Evolutionary conservation across 2,113 vertebrate species (phyloP).

Genomic region (Hippolais icterina): DNA sequence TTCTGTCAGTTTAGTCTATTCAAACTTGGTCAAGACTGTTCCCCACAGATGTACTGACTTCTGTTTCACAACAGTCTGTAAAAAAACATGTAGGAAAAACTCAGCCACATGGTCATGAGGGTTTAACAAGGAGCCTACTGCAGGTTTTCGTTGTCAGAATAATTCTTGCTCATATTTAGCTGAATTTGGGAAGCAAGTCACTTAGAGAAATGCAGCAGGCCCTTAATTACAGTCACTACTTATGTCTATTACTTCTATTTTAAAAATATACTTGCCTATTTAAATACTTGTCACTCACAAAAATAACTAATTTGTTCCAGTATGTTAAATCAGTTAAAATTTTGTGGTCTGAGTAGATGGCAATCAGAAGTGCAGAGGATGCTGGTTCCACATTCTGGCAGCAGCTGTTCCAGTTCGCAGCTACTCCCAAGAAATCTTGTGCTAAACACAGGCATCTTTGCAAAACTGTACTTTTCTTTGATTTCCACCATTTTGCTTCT

Average conservation of each 20-base stretch:
- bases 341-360: not conserved
- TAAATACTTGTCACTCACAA: not conserved
- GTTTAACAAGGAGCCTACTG: not conserved
- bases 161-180: not conserved
- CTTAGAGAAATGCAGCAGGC: not conserved
- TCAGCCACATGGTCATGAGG: not conserved
- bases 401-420: not conserved
- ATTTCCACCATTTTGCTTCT: not conserved
- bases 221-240: not conserved
- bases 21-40: not conserved
- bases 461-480: not conserved
- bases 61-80: not conserved
- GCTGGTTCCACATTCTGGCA: not conserved
- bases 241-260: not conserved
- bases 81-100: not conserved
- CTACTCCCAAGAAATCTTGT: not conserved
- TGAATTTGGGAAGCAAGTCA: not conserved
- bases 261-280: not conserved
- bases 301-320: not conserved
- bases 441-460: not conserved
- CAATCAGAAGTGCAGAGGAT: not conserved
- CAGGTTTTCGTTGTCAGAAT: not conserved
- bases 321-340: not conserved
- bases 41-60: not conserved
- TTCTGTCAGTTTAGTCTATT: not conserved